Percentiles rank a stretch among this genome's conserved stretches.
Conservation (phyloP, 2,797 vertebrate species). For the Rhinoraja longicauda region DNA sequence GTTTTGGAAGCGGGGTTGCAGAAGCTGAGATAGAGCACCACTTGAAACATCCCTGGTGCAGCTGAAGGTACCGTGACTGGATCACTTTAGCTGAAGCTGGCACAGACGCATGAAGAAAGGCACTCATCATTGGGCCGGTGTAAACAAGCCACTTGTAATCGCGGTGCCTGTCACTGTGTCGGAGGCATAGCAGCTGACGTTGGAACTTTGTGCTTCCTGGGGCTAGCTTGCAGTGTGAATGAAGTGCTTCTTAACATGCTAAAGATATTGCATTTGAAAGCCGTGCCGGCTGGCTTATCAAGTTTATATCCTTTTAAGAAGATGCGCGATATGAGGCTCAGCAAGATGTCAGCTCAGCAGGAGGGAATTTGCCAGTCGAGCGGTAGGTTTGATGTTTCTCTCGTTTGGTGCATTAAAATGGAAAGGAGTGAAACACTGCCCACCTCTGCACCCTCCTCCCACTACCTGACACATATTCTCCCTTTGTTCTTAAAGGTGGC, state of each 20-base stretch:
- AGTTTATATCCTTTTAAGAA: conserved; percentile 12
- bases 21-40: neutral
- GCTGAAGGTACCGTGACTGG: neutral
- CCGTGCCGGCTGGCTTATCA: conserved; percentile 2
- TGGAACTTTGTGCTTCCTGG: neutral
- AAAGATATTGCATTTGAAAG: conserved; percentile 5
- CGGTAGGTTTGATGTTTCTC: neutral
- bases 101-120: neutral
- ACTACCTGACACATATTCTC: neutral
- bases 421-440: neutral
- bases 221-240: neutral
- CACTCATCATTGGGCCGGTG: neutral
- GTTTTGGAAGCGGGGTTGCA: neutral
- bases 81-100: neutral
- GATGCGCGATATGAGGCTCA: neutral
- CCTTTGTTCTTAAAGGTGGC: neutral
- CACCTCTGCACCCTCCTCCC: neutral
- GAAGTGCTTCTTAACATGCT: conserved; percentile 7
- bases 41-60: neutral
- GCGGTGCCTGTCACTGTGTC: neutral
- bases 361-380: neutral
- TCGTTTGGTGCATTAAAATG: neutral
- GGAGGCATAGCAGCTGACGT: neutral
- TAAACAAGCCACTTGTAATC: conserved; percentile 33
- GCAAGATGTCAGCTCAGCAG: neutral